A percentile compares a stretch with the other conserved stretches of the same genome.
These are phyloP conservation scores for Passer montanus DNA, from an alignment of 2,113 vertebrate species.

Conservation along the genomic window DNA sequence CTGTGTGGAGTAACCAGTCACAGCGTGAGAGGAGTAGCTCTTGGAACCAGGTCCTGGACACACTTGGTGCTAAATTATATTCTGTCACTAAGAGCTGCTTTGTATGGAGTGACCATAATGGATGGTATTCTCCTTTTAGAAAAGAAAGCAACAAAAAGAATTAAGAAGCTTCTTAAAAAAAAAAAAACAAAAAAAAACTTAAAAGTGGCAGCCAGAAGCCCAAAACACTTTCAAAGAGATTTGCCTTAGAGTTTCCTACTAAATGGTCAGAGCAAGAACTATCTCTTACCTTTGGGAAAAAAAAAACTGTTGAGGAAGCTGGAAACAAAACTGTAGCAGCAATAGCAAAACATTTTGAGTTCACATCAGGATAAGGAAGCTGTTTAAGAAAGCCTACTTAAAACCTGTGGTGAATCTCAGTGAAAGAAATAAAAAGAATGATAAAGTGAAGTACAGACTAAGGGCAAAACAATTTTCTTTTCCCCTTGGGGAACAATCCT, in stretches of 20 bases:
- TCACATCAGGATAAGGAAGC: not conserved
- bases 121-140: not conserved
- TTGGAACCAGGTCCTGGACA: not conserved
- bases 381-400: not conserved
- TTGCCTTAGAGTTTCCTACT: not conserved
- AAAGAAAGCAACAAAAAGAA: not conserved
- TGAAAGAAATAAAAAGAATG: not conserved
- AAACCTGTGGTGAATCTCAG: not conserved
- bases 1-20: not conserved
- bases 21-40: not conserved
- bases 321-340: not conserved
- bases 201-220: not conserved
- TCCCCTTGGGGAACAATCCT: not conserved
- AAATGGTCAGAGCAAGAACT: not conserved
- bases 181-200: not conserved
- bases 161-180: not conserved
- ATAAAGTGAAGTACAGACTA: not conserved
- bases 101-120: not conserved
- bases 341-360: not conserved
- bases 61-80: not conserved
- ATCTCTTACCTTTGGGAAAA: not conserved
- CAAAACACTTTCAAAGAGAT: not conserved
- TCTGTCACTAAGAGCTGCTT: not conserved
- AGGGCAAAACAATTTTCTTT: not conserved
- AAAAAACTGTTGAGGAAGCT: not conserved